Evolutionary conservation across 2,888 invertebrate species (phyloP), one percentile per base, ranked within the genome.

Genomic region (Pyrrhosoma nymphula): DNA sequence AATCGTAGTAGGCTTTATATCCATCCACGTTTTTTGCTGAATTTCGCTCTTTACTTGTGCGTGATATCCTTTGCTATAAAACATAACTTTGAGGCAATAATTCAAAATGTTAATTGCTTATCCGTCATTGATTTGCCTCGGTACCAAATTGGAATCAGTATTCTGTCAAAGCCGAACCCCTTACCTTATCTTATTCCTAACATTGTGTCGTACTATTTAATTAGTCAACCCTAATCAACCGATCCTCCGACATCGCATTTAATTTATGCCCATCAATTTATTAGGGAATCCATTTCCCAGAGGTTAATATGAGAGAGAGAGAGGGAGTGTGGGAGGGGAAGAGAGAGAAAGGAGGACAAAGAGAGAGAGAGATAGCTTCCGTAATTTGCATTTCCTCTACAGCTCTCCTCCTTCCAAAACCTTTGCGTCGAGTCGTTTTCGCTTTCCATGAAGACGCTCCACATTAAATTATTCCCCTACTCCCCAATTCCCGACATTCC

Each of bases 211-310:
- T 69, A 93, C 93, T 93, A 47, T 75, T 93, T 69, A 93, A 93
- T 93, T 93, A 47, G 47, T 56, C 93, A 39, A 55, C 69, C 82
- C 69, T 75, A 69, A 93, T 93, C 93, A 93, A 93, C 39, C 69
- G 93, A 93, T 93, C 93, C 93, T 69, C 93, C 75, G 93, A 69
- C 93, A 69, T 39, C 63, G 91, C 39, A 93, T 93, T 69, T 93
- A 93, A 93, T 93, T 93, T 60, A 93, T 69, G 69, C 63, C 69
- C 93, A 93, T 93, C 69, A 93, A 93, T 93, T 91, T 91, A 91
- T 91, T 63, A 91, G 63, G 63, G 12, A 69, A 47, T 60, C 69
- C 75, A 82, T 82, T 93, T 69, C 69, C 47, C 75, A 47, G 69
- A 93, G 69, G 93, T 69, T 93, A 39, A 47, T 69, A n/a, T 63